Conservation (phyloP, 2,797 vertebrate genomes). For the Ciconia nigra region DNA sequence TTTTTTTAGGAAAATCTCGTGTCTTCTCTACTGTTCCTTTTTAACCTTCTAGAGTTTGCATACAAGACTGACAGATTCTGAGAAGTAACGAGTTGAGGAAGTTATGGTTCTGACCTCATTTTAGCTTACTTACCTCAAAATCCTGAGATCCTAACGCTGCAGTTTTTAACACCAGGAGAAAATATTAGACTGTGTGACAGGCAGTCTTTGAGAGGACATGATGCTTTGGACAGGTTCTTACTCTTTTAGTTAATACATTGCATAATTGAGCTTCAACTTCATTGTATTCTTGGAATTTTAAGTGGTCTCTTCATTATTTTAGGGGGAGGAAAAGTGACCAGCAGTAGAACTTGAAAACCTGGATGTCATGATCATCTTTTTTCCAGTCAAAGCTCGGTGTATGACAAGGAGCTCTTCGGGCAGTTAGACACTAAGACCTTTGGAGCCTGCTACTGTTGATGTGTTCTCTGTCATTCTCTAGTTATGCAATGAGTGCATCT, state of each 20-base stretch:
- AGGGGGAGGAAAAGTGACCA: background rate
- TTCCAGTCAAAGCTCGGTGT: background rate
- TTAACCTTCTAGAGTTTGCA: background rate
- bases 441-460: background rate
- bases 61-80: background rate
- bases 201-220: background rate
- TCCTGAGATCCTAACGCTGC: background rate
- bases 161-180: background rate
- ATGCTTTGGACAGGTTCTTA: background rate
- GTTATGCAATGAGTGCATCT: background rate
- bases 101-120: background rate
- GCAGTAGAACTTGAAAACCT: background rate
- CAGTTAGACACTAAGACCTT: background rate
- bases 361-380: fast-evolving
- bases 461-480: background rate
- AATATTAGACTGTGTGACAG: background rate
- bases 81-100: background rate
- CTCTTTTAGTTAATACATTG: background rate
- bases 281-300: background rate
- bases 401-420: background rate
- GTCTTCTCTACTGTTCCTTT: background rate
- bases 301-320: background rate
- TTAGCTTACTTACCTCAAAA: background rate
- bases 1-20: background rate
- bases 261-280: background rate